A percentile compares a stretch with the other conserved stretches of the same genome.
Conservation (phyloP, 2,797 vertebrate genomes). For the Myotis daubentonii region DNA sequence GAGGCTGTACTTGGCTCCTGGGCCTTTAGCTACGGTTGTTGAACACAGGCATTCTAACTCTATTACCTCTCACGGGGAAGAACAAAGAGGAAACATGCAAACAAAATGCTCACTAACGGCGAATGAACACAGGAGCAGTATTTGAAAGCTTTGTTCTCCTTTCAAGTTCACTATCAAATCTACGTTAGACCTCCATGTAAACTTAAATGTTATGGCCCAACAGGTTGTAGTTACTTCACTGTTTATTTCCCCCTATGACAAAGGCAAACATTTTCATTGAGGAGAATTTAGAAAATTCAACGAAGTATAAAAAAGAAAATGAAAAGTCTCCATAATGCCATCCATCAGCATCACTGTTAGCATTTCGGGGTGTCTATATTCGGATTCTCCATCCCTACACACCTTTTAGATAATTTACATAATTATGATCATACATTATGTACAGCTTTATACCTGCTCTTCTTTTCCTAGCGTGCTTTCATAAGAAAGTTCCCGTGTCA, state of each 20-base stretch:
- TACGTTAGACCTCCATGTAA: neutral
- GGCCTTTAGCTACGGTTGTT: neutral
- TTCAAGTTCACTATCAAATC: neutral
- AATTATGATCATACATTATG: neutral
- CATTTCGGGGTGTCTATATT: neutral
- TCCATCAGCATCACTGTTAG: neutral
- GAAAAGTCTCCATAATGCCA: neutral
- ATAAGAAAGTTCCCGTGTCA: neutral
- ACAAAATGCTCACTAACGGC: neutral
- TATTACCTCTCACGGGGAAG: neutral
- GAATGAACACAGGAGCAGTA: neutral
- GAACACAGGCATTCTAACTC: neutral
- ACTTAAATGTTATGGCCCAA: neutral
- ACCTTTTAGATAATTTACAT: neutral
- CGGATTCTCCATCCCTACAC: neutral
- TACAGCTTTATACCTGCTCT: neutral
- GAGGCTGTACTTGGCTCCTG: neutral
- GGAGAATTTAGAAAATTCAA: slow-evolving; percentile 18
- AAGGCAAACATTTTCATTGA: slow-evolving; percentile 30
- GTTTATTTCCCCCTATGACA: neutral
- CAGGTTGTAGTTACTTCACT: neutral
- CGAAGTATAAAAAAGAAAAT: neutral
- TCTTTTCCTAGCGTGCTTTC: neutral
- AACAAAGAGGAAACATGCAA: neutral
- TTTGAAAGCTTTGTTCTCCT: neutral